phyloP scores from a whole-genome alignment of 2,888 invertebrate species.

The Terebella lapidaria region DNA sequence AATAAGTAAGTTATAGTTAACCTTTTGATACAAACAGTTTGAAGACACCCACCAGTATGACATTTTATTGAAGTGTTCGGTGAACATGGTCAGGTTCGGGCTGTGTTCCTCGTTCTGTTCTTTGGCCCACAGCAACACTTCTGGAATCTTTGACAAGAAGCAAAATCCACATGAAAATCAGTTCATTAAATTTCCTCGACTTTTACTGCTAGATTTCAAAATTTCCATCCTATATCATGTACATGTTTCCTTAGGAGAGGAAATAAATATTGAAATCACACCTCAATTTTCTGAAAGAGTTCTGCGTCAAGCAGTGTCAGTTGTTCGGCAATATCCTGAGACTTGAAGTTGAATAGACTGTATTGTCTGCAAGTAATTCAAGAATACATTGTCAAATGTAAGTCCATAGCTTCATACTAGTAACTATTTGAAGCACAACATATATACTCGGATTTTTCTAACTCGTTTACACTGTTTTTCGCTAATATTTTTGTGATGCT shows the following conservation, averaged over 20 bases:
- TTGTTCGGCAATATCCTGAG: constrained; percentile 92
- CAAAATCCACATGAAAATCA: background rate
- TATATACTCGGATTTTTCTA: too few relatives aligned
- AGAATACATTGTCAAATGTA: too few relatives aligned
- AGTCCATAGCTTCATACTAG: too few relatives aligned
- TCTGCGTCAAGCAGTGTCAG: constrained; percentile 95
- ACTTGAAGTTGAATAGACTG: constrained; percentile 71
- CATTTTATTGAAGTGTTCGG: constrained; percentile 99
- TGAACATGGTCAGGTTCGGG: constrained; percentile 92
- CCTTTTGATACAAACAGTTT: background rate
- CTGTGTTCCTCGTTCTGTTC: constrained; percentile 96
- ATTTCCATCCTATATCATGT: too few relatives aligned
- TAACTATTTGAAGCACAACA: too few relatives aligned
- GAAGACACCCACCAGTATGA: constrained; percentile 73
- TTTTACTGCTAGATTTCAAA: too few relatives aligned
- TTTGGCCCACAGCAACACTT: constrained; percentile 93
- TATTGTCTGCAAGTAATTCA: constrained; percentile 10
- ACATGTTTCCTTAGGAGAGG: too few relatives aligned
- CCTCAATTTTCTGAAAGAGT: constrained; percentile 88
- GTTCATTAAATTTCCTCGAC: too few relatives aligned
- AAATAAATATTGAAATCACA: constrained; percentile 31
- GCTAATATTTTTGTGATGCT: too few relatives aligned
- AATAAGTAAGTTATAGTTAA: too few relatives aligned
- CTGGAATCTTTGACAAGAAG: constrained; percentile 65
- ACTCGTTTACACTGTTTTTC: too few relatives aligned